Evolutionary conservation across 1,140 invertebrate species (phyloP).

Genomic region (Agrypnia vestita): DNA sequence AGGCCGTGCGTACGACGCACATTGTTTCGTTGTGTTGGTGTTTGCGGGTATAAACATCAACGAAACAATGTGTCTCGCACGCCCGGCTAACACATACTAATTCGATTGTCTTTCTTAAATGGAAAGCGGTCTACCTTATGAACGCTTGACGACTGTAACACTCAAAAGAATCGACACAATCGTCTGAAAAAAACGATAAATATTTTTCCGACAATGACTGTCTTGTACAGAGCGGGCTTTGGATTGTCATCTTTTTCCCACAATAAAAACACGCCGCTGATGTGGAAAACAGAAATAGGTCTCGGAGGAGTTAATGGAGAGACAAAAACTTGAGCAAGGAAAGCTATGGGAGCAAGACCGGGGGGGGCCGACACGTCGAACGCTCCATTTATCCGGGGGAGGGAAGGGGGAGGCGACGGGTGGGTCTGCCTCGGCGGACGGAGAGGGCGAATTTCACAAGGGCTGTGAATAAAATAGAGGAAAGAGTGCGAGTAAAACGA

Average conservation of each 20-base stretch:
- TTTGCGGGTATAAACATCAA: too few relatives aligned
- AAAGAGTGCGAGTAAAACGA: not conserved
- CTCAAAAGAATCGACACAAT: not conserved
- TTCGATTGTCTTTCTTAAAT: too few relatives aligned
- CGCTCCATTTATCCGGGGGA: slow-evolving; percentile 20
- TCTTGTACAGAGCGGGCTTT: not conserved
- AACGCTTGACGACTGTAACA: too few relatives aligned
- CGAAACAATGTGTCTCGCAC: too few relatives aligned
- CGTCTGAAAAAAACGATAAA: not conserved
- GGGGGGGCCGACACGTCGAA: slow-evolving; percentile 24
- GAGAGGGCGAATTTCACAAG: not conserved
- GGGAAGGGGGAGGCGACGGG: not conserved
- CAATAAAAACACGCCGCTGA: not conserved
- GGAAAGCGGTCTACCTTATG: too few relatives aligned
- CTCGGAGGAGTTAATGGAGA: slow-evolving; percentile 6
- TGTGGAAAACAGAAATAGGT: not conserved
- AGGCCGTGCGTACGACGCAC: too few relatives aligned
- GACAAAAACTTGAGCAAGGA: slow-evolving; percentile 10
- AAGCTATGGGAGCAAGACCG: not conserved
- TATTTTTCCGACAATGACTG: not conserved
- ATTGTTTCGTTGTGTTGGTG: too few relatives aligned
- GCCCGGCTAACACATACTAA: too few relatives aligned
- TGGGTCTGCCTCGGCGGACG: not conserved
- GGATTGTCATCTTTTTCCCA: not conserved
- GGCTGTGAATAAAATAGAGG: too few relatives aligned